Evolutionary conservation across 1,140 invertebrate species (phyloP), one percentile per base, ranked within the genome.

Genomic region (Ridgeia piscesae): DNA sequence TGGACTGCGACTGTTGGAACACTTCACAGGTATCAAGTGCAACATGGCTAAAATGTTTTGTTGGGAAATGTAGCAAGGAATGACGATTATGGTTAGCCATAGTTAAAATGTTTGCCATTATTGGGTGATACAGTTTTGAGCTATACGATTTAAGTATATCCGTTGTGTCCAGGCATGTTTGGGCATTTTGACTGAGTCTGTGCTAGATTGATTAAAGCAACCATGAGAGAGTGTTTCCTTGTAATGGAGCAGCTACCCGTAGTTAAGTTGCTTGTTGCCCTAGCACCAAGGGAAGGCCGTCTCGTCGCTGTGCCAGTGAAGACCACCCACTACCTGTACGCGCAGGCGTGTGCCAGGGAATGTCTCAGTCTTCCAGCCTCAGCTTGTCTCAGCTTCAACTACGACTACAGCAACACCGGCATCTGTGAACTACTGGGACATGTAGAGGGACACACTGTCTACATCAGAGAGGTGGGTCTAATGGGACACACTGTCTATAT

Each of bases 1-100:
- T 50, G 33, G 35, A 35, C 89, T 90, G 35, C 89, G 89, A 33
- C 34, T 42, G 34, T 42, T 90, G 35, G 89, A 90, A 90, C 34
- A 90, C 21, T 90, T 35, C 31, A 90, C 89, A 31, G 35, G 89
- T 77, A 77, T 50, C 48, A 50, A 21, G 8, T 42, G 42, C 11
- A 42, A 11, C 42, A 42, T 42, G n/a, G n/a, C n/a, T n/a, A n/a
- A n/a, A n/a, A n/a, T n/a, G n/a, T n/a, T n/a, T n/a, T n/a, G n/a
- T n/a, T n/a, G n/a, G n/a, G n/a, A n/a, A n/a, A n/a, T n/a, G n/a
- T n/a, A n/a, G n/a, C n/a, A n/a, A n/a, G n/a, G n/a, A n/a, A n/a
- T n/a, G n/a, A n/a, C n/a, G n/a, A n/a, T n/a, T n/a, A n/a, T n/a
- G n/a, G n/a, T n/a, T n/a, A n/a, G n/a, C n/a, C n/a, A n/a, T n/a